phyloP scores from a whole-genome alignment of 2,797 vertebrate genomes.

The Bovichtus diacanthus region DNA sequence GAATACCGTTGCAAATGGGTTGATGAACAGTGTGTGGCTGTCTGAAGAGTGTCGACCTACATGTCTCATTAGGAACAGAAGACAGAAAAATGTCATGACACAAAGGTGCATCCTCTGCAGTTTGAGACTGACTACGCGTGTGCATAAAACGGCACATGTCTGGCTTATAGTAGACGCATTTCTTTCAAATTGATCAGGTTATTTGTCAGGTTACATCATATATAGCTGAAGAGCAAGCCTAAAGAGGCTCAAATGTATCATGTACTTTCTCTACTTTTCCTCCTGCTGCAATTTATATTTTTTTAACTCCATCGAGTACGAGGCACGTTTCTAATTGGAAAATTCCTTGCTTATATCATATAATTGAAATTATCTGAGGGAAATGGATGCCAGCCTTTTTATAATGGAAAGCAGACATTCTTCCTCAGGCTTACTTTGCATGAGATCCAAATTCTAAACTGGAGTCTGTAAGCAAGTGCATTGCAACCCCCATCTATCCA shows the following conservation, averaged over 20 bases:
- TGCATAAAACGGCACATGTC: neutral
- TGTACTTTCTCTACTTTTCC: slow-evolving; percentile 13
- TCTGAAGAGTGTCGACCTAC: slow-evolving; percentile 23
- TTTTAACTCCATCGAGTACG: neutral
- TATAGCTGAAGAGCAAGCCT: neutral
- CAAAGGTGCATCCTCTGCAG: slow-evolving; percentile 12
- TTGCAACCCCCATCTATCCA: slow-evolving; percentile 72
- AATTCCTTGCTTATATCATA: slow-evolving; percentile 45
- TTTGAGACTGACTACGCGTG: slow-evolving; percentile 8
- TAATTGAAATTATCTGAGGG: slow-evolving; percentile 66
- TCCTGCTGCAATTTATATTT: slow-evolving; percentile 8
- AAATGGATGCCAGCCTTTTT: slow-evolving; percentile 48
- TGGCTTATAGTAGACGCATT: neutral
- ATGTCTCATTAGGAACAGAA: slow-evolving; percentile 26
- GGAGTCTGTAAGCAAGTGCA: slow-evolving; percentile 65
- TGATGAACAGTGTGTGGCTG: slow-evolving; percentile 1
- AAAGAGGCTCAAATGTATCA: neutral
- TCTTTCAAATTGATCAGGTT: neutral
- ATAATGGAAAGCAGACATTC: slow-evolving; percentile 60
- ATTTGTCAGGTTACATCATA: slow-evolving; percentile 3
- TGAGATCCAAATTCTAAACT: slow-evolving; percentile 66
- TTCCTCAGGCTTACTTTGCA: slow-evolving; percentile 66
- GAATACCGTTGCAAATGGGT: slow-evolving; percentile 9
- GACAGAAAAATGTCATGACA: slow-evolving; percentile 2
- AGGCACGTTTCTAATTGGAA: slow-evolving; percentile 39